Evolutionary conservation across 2,888 invertebrate genomes (phyloP).

Genomic region (Rhamnusium bicolor): DNA sequence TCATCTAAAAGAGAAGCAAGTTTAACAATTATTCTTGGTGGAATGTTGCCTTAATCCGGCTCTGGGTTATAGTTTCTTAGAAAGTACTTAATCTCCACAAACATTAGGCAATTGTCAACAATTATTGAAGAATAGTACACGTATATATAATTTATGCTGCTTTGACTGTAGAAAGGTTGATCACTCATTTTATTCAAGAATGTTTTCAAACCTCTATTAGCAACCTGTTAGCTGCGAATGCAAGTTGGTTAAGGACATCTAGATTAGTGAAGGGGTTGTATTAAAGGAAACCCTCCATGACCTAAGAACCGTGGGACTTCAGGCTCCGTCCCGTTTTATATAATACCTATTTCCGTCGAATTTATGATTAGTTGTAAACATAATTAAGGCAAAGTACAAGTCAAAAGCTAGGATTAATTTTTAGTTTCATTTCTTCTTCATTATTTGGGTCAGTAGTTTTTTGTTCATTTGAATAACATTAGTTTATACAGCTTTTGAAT

Average conservation of each 20-base stretch:
- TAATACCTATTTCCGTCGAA: not conserved
- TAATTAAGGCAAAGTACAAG: not conserved
- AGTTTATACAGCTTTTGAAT: too few relatives aligned
- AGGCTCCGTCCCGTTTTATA: not conserved
- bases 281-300: not conserved
- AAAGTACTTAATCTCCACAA: too few relatives aligned
- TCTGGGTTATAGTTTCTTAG: too few relatives aligned
- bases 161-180: not conserved
- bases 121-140: not conserved
- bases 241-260: not conserved
- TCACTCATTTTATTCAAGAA: not conserved
- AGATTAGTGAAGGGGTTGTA: not conserved
- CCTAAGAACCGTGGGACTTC: not conserved
- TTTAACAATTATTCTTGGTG: too few relatives aligned
- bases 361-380: not conserved
- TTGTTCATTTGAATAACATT: too few relatives aligned
- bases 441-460: too few relatives aligned
- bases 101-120: too few relatives aligned
- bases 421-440: too few relatives aligned
- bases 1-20: too few relatives aligned
- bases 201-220: not conserved
- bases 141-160: not conserved
- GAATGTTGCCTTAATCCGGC: too few relatives aligned
- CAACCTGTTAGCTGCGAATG: not conserved
- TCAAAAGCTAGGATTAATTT: too few relatives aligned